phyloP scores from a whole-genome alignment of 1,140 invertebrate genomes.

The Brachionus rotundiformis region DNA sequence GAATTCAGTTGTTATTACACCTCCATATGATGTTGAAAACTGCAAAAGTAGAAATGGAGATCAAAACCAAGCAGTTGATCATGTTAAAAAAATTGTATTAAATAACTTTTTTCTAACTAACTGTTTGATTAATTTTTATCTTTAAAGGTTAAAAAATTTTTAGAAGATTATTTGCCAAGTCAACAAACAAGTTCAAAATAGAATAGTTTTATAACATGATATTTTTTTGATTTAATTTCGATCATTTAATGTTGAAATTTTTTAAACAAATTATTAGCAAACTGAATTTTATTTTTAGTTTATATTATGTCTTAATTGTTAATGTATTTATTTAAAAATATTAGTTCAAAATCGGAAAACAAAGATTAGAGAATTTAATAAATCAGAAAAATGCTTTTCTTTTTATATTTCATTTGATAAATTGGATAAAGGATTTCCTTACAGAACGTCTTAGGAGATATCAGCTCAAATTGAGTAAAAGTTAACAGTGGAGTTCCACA shows the following conservation, averaged over 20 bases:
- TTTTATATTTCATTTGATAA: background rate
- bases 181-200: conserved; percentile 16
- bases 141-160: conserved; percentile 24
- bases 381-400: background rate
- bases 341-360: background rate
- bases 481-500: too few species aligned
- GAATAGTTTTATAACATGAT: background rate
- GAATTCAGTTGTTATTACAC: conserved; percentile 47
- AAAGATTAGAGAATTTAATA: background rate
- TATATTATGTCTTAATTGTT: conserved; percentile 19
- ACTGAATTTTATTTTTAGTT: conserved; percentile 26
- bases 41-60: conserved; percentile 37
- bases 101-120: background rate
- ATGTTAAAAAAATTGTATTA: conserved; percentile 52
- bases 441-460: too few species aligned
- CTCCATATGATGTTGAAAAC: conserved; percentile 35
- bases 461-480: too few species aligned
- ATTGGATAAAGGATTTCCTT: too few species aligned
- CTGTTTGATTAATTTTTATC: background rate
- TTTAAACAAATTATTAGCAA: background rate
- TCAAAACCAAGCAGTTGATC: conserved; percentile 17
- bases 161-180: background rate
- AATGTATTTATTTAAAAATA: conserved; percentile 31
- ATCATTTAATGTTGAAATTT: background rate
- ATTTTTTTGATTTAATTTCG: background rate